phyloP scores from a whole-genome alignment of 2,113 vertebrate genomes.

The Lipotes vexillifer region DNA sequence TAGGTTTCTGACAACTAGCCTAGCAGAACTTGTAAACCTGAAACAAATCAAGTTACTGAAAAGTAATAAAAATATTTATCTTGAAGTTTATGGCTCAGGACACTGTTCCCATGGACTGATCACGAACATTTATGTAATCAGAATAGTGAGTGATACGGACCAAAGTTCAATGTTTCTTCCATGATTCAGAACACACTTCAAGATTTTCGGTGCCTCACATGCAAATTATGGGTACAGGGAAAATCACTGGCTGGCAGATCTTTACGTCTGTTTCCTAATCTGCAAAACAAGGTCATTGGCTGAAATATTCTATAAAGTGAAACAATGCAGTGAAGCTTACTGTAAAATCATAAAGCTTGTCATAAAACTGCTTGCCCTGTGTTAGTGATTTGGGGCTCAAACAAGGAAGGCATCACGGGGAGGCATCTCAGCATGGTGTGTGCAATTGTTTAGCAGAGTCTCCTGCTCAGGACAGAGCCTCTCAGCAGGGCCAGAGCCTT shows the following conservation, averaged over 20 bases:
- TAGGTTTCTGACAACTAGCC: neutral
- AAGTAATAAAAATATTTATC: neutral
- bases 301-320: neutral
- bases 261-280: neutral
- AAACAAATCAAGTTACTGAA: neutral
- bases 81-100: neutral
- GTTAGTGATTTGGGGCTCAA: neutral
- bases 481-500: neutral
- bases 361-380: too few relatives aligned
- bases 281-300: neutral
- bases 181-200: too few relatives aligned
- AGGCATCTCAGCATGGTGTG: rapidly evolving
- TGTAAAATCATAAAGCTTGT: too few relatives aligned
- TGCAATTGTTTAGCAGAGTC: neutral
- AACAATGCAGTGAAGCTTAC: neutral
- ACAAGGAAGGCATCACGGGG: neutral
- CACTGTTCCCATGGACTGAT: neutral
- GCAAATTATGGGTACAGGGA: neutral
- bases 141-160: rapidly evolving
- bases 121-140: too few relatives aligned
- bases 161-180: neutral
- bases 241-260: neutral
- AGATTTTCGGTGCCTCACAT: neutral
- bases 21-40: neutral
- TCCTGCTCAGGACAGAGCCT: too few relatives aligned